phyloP scores from a whole-genome alignment of 2,113 vertebrate genomes.

The Sturnus vulgaris region DNA sequence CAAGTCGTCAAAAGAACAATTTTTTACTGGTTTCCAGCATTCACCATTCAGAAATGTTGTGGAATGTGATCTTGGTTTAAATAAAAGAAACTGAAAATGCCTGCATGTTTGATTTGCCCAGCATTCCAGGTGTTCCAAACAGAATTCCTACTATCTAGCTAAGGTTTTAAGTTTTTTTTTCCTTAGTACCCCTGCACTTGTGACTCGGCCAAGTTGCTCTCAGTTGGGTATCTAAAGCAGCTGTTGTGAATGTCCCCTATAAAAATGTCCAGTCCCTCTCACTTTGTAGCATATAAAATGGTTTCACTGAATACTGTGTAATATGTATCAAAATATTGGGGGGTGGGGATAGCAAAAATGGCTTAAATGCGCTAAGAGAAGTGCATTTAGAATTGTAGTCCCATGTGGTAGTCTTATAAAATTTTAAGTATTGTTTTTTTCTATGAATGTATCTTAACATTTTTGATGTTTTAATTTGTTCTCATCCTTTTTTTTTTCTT shows the following conservation, averaged over 20 bases:
- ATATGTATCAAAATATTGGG: not conserved
- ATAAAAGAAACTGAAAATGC: not conserved
- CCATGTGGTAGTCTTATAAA: not conserved
- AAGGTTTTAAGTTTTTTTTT: not conserved
- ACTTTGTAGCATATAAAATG: not conserved
- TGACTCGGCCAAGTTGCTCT: not conserved
- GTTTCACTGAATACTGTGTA: not conserved
- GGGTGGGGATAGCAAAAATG: not conserved
- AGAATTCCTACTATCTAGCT: not conserved
- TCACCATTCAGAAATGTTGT: not conserved
- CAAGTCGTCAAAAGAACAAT: not conserved
- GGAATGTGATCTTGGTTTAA: not conserved
- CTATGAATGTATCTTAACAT: slow-evolving; percentile 59
- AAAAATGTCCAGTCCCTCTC: not conserved
- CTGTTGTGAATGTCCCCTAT: not conserved
- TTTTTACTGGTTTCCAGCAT: slow-evolving; percentile 13
- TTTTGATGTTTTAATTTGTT: slow-evolving; percentile 74
- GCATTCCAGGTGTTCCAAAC: not conserved
- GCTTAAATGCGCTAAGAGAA: not conserved
- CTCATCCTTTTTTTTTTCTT: slow-evolving; percentile 59
- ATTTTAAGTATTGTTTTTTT: slow-evolving; percentile 45
- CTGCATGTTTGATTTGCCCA: not conserved
- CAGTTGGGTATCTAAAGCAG: not conserved
- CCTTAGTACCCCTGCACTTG: not conserved
- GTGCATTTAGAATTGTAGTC: slow-evolving; percentile 4